phyloP scores from a whole-genome alignment of 2,113 vertebrate species.

The Apeltes quadracus region DNA sequence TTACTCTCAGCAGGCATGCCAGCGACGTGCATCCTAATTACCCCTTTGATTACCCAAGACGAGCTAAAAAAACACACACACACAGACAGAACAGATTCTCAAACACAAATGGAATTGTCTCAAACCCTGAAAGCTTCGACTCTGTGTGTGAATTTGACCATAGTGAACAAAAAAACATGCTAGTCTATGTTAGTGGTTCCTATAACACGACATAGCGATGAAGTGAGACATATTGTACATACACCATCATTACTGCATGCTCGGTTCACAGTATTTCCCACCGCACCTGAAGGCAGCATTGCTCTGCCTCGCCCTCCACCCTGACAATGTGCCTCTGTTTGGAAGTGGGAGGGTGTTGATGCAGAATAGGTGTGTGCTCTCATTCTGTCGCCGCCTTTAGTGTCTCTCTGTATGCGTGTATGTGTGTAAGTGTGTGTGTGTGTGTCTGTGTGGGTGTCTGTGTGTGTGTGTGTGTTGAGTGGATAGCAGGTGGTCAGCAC shows the following conservation, averaged over 20 bases:
- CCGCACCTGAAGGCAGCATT: constrained; percentile 30
- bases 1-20: constrained; percentile 33
- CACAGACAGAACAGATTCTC: not conserved
- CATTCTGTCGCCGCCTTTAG: constrained; percentile 64
- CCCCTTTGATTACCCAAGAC: constrained; percentile 26
- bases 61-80: not conserved
- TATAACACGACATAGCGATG: no score
- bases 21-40: constrained; percentile 27
- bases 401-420: constrained; percentile 14
- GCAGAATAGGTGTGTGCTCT: constrained; percentile 60
- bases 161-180: not conserved
- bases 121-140: not conserved
- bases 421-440: constrained; percentile 10
- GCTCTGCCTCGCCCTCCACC: constrained; percentile 33
- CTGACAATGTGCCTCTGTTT: constrained; percentile 44
- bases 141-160: not conserved
- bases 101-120: constrained; percentile 1
- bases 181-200: no score
- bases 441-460: no score
- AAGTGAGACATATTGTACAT: no score
- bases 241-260: not conserved
- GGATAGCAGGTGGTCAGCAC: constrained; percentile 58
- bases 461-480: constrained; percentile 3
- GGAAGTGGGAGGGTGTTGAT: constrained; percentile 65
- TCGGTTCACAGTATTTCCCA: constrained; percentile 18